Evolutionary conservation across 2,113 vertebrate genomes (phyloP), one percentile per base, ranked within the genome.

Genomic region (Etheostoma spectabile): DNA sequence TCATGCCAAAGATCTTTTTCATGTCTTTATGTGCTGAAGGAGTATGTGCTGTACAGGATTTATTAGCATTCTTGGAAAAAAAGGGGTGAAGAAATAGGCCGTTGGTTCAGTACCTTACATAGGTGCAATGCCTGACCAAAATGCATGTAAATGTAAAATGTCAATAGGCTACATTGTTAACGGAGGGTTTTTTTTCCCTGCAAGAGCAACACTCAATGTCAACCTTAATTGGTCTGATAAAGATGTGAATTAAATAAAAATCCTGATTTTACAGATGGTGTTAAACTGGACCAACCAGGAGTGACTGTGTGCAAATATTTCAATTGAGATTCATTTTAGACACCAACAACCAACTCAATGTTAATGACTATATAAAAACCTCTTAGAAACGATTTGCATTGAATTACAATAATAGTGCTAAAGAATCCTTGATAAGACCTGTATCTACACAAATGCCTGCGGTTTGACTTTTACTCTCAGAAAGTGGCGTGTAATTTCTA

Each of bases 41-140:
- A 24, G 15, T 60, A 21, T 45, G 15, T 35, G 38, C 27, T 45
- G 15, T 35, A 51, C 14, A 30, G 27, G 19, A 35, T 33, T 45
- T 55, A 70, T 55, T 18, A 52, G 21, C 21, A 61, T 21, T 64
- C 33, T 14, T 35, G 21, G 14, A 27, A 35, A 78, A 78, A 65
- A 59, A 57, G 1, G 6, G n/a, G 11, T 2, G 13, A 65, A 51
- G 6, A 55, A n/a, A 7, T 15, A 4, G 6, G 10, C n/a, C 11
- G 42, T 60, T 38, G 35, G 6, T 35, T 67, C 61, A 35, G 13
- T 77, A 18, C 18, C 24, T 5, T 66, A 45, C 60, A 38, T 8
- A 46, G 4, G 7, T 19, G 16, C 21, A 52, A 62, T 38, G 21
- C 14, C 11, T 13, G n/a, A n/a, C n/a, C 6, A 21, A 30, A 59